Conservation (phyloP, 2,797 vertebrate species). For the Tapera naevia region DNA sequence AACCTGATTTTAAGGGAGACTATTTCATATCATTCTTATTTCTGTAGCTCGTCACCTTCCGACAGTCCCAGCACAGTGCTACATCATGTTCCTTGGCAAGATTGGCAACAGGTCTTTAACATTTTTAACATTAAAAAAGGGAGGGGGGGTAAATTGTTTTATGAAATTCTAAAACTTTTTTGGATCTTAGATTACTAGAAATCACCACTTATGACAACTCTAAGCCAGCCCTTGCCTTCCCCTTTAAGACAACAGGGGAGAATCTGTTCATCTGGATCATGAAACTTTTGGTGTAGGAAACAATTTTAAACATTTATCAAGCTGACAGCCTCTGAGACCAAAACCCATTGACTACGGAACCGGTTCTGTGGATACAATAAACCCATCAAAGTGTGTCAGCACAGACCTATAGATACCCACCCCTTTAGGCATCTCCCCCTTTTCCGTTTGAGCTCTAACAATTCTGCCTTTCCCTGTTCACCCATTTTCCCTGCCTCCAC, state of each 20-base stretch:
- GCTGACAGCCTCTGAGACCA: not conserved
- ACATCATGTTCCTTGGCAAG: not conserved
- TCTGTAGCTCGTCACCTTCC: not conserved
- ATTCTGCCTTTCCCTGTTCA: not conserved
- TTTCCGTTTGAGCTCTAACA: not conserved
- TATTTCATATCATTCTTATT: not conserved
- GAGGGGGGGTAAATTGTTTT: not conserved
- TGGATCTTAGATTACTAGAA: not conserved
- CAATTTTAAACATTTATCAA: not conserved
- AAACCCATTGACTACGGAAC: not conserved
- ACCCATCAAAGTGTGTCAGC: not conserved
- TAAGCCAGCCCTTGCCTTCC: not conserved
- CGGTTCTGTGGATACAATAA: not conserved
- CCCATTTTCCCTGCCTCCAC: not conserved
- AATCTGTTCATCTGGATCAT: not conserved
- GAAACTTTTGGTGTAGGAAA: not conserved
- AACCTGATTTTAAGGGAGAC: not conserved
- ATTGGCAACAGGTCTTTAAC: not conserved
- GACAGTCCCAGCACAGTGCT: not conserved
- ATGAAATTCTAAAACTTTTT: not conserved
- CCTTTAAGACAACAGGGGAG: not conserved
- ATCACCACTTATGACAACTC: not conserved
- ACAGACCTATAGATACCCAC: not conserved
- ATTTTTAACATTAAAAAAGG: not conserved
- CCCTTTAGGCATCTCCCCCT: not conserved